Evolutionary conservation across 2,797 vertebrate species (phyloP).

Genomic region (Poecilia gillii): DNA sequence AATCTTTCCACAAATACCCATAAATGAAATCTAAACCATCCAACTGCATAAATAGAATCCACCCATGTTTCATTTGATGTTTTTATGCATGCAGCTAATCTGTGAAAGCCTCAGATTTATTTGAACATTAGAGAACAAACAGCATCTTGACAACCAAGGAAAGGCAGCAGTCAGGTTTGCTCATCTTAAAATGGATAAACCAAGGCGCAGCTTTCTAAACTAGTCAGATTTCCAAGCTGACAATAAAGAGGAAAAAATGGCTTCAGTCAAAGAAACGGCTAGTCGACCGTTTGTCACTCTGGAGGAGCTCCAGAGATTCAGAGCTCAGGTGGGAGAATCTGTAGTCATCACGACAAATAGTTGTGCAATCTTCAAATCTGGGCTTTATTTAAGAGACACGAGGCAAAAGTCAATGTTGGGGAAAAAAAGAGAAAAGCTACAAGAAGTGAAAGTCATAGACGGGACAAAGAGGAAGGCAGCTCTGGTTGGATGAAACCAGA

Average conservation of each 20-base stretch:
- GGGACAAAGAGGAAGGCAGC: neutral
- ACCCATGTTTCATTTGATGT: neutral
- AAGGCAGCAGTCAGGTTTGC: neutral
- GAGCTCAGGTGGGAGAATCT: neutral
- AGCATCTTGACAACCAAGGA: too few species aligned
- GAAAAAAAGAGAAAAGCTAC: neutral
- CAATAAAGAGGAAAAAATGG: neutral
- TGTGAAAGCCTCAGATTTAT: neutral
- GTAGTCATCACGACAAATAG: neutral
- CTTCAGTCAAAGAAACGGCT: neutral
- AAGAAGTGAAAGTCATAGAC: neutral
- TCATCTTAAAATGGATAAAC: neutral
- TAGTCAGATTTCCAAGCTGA: neutral
- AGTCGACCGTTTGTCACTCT: neutral
- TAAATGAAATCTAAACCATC: neutral
- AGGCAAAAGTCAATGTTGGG: neutral
- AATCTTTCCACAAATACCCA: neutral
- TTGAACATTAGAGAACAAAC: neutral
- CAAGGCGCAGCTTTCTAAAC: neutral
- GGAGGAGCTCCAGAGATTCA: neutral
- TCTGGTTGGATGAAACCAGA: neutral
- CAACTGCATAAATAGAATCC: neutral
- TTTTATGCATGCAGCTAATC: neutral
- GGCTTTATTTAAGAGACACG: neutral
- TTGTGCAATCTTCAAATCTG: neutral